A percentile compares a stretch with the other conserved stretches of the same genome.
phyloP scores from a whole-genome alignment of 2,113 vertebrate species.

The Mus musculus region GRCm39 chr2:148217501-148218000 shows the following conservation, averaged over 20 bases:
- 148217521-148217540: rapidly evolving
- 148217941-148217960: not conserved
- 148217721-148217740: not conserved
- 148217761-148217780: rapidly evolving
- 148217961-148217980: too few species aligned
- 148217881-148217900: not conserved
- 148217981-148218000: not conserved
- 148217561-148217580: not conserved
- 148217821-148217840: too few species aligned
- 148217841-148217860: not conserved
- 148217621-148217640: not conserved
- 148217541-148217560: not conserved
- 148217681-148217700: not conserved
- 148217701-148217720: not conserved
- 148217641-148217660: not conserved
- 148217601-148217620: not conserved
- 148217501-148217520: not conserved
- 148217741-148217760: not conserved
- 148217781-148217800: not conserved
- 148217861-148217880: not conserved
- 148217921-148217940: not conserved
- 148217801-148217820: not conserved
- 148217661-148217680: not conserved
- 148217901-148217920: not conserved
- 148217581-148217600: too few species aligned